These are phyloP conservation scores for Umimayanthus kanabou DNA, from an alignment of 92 coral and sea anemone genomes.

Conservation along the genomic window DNA sequence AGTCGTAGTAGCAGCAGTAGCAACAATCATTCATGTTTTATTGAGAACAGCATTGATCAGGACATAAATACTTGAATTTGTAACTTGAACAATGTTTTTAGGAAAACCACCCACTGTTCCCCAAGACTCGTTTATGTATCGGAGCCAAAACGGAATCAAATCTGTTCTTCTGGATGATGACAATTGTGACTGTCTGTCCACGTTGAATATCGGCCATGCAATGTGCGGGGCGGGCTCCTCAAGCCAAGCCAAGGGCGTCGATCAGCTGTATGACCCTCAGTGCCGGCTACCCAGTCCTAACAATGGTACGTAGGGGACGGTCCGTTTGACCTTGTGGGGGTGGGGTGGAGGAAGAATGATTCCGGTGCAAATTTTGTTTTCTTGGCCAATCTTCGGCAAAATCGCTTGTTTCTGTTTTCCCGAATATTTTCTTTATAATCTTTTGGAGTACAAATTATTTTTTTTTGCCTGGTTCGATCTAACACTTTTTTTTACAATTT, in stretches of 20 bases:
- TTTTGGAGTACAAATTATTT: no score
- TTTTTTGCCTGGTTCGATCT: no score
- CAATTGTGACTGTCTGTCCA: conserved; percentile 68
- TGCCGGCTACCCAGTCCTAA: conserved; percentile 54
- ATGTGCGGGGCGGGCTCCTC: conserved; percentile 61
- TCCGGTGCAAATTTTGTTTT: no score
- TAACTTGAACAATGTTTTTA: conserved; percentile 20
- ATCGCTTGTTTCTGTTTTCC: no score
- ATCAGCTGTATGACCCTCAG: conserved; percentile 59
- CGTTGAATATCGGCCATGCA: conserved; percentile 68
- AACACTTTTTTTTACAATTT: no score
- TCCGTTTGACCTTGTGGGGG: no score
- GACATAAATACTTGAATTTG: neutral
- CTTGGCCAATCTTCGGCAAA: no score
- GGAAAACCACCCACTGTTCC: conserved; percentile 55
- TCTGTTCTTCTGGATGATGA: conserved; percentile 71
- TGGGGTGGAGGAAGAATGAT: no score
- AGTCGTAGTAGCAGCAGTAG: neutral
- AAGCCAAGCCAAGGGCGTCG: conserved; percentile 61
- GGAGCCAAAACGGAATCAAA: conserved; percentile 67
- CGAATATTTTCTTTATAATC: no score
- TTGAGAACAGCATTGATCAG: neutral
- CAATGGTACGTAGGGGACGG: neutral
- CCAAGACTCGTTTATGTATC: conserved; percentile 81
- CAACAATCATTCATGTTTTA: neutral